Evolutionary conservation across 2,113 vertebrate genomes (phyloP).

Genomic region (Cairina moschata): DNA sequence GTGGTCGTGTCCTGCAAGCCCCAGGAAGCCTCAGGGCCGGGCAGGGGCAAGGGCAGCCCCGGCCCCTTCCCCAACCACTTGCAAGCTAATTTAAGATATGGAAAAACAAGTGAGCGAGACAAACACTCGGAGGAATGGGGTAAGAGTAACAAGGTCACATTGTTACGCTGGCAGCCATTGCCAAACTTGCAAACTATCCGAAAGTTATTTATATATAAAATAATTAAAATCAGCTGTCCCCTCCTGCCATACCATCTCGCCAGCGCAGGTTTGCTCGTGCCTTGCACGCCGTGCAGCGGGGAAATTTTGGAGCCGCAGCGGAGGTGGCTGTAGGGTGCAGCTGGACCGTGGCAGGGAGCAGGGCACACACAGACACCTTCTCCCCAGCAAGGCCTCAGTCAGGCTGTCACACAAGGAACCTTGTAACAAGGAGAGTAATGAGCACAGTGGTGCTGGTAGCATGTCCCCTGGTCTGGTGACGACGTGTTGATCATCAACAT

Average conservation of each 20-base stretch:
- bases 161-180: slow-evolving; percentile 27
- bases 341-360: accelerated
- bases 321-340: neutral
- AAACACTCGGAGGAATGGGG: slow-evolving; percentile 49
- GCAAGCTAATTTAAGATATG: slow-evolving; percentile 61
- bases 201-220: slow-evolving; percentile 66
- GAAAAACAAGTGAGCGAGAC: slow-evolving; percentile 56
- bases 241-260: neutral
- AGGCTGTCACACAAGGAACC: accelerated
- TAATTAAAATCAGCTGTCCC: slow-evolving; percentile 65
- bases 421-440: neutral
- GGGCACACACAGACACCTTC: neutral
- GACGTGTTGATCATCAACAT: neutral
- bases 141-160: slow-evolving; percentile 63
- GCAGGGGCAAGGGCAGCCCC: neutral
- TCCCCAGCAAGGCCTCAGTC: neutral
- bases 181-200: slow-evolving; percentile 60
- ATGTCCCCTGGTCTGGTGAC: neutral
- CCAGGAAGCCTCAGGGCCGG: neutral
- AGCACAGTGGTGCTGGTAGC: neutral
- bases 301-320: neutral
- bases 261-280: neutral
- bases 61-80: neutral
- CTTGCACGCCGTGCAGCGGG: neutral
- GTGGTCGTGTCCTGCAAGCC: neutral